A percentile compares a stretch with the other conserved stretches of the same genome.
These are phyloP conservation scores for Coelogynopora nodosa DNA, from an alignment of 2,888 invertebrate species.

Conservation along the genomic window DNA sequence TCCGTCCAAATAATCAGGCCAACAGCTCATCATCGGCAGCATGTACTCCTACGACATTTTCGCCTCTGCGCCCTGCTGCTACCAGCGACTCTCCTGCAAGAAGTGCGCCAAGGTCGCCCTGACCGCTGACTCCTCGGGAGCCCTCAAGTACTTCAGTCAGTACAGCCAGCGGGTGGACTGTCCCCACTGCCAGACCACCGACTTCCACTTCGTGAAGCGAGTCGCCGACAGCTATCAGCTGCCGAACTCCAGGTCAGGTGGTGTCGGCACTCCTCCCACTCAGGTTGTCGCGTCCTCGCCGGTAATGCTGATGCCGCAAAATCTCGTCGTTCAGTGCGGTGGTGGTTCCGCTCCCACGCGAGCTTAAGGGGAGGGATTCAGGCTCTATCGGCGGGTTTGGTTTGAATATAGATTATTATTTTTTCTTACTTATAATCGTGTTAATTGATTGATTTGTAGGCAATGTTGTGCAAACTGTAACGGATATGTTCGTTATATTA, in stretches of 20 bases:
- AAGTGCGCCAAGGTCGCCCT: constrained; percentile 75
- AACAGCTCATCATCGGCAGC: constrained; percentile 85
- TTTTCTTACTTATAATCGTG: too few species aligned
- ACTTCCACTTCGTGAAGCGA: constrained; percentile 90
- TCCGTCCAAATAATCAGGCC: too few species aligned
- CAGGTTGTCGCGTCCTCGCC: too few species aligned
- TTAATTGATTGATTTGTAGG: too few species aligned
- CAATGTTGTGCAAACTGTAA: too few species aligned
- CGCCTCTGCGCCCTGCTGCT: constrained; percentile 91
- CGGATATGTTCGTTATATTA: too few species aligned
- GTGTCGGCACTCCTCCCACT: not conserved
- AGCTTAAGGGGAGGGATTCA: too few species aligned
- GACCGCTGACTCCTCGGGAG: not conserved
- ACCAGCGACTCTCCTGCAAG: constrained; percentile 87
- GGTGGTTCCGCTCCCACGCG: too few species aligned
- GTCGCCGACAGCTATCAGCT: constrained; percentile 60
- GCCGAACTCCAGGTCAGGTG: not conserved
- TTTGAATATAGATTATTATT: too few species aligned
- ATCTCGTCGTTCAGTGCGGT: too few species aligned
- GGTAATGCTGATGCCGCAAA: too few species aligned
- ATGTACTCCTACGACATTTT: constrained; percentile 98
- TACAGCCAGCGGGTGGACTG: constrained; percentile 86
- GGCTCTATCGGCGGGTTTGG: too few species aligned
- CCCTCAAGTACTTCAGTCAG: constrained; percentile 73
- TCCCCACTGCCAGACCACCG: constrained; percentile 81